Evolutionary conservation across 2,888 invertebrate genomes (phyloP), one percentile per base, ranked within the genome.

Genomic region (Sarcophaga variegata): DNA sequence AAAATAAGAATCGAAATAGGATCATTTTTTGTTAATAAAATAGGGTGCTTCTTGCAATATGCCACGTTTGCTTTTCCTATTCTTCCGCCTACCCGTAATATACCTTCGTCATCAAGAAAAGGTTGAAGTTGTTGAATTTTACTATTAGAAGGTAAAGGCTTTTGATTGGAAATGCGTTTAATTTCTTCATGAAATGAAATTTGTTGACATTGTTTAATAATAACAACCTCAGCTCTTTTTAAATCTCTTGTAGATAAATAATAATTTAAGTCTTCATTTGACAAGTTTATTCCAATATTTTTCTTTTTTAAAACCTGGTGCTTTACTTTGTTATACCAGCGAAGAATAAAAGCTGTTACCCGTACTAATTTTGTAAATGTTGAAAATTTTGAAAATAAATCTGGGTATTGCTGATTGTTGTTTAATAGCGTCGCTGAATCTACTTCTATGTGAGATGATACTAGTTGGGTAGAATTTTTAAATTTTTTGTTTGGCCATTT

Each of bases 31-130:
- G n/a, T n/a, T n/a, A n/a, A n/a, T n/a, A n/a, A n/a, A n/a, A n/a
- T n/a, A n/a, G n/a, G n/a, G n/a, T n/a, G n/a, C n/a, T n/a, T n/a
- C n/a, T n/a, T n/a, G n/a, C n/a, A n/a, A n/a, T n/a, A n/a, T n/a
- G n/a, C n/a, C n/a, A n/a, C n/a, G n/a, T n/a, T n/a, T n/a, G n/a
- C n/a, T n/a, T n/a, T n/a, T n/a, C n/a, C n/a, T n/a, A n/a, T n/a
- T n/a, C n/a, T n/a, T n/a, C n/a, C n/a, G n/a, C n/a, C n/a, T n/a
- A n/a, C n/a, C n/a, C 22, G 49, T 49, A 49, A 10, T 37, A 74
- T n/a, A 22, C 75, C 80, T 20, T 79, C 54, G 12, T 74, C 70
- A 64, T 86, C 87, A 5, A 86, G 25, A 67, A 88, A 85, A 27
- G 82, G 86, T 11, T 71, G 47, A 12, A 79, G 63, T 45, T 71